Conservation (phyloP, 2,888 invertebrate species). For the Anagyrus pseudococci region DNA sequence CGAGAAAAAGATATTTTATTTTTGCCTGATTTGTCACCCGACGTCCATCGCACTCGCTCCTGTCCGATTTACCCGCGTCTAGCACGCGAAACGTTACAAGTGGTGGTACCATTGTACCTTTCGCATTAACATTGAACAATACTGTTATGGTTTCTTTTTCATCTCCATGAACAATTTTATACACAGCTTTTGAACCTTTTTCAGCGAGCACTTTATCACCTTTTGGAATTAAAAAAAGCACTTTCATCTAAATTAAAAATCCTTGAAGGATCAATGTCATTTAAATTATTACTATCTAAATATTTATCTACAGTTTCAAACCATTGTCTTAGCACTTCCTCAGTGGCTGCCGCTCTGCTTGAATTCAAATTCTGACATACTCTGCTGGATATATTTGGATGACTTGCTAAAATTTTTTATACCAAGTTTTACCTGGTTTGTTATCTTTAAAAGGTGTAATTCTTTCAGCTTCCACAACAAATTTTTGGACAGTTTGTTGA, state of each 20-base stretch:
- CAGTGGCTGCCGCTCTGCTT: not conserved
- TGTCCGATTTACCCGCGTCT: not conserved
- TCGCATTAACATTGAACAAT: constrained; percentile 8
- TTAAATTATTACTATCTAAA: not conserved
- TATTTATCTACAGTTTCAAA: not conserved
- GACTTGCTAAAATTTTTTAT: not conserved
- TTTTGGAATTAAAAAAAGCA: constrained; percentile 55
- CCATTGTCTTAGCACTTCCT: not conserved
- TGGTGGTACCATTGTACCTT: constrained; percentile 10
- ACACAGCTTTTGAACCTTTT: constrained; percentile 46
- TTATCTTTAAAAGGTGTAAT: constrained; percentile 6
- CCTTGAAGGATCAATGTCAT: constrained; percentile 40
- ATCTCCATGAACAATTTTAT: constrained; percentile 38
- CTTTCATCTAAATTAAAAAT: constrained; percentile 56
- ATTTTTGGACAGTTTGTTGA: not conserved
- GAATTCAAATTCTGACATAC: constrained; percentile 3
- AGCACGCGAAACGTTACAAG: not conserved
- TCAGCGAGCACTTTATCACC: constrained; percentile 48
- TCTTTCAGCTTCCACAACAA: not conserved
- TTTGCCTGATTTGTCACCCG: not conserved
- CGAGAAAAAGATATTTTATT: too few relatives aligned
- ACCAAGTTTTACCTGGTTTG: not conserved
- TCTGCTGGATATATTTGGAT: not conserved
- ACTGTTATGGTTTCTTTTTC: constrained; percentile 12
- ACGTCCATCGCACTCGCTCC: not conserved